Evolutionary conservation across 2,113 vertebrate species (phyloP).

Genomic region (Percina caprodes): DNA sequence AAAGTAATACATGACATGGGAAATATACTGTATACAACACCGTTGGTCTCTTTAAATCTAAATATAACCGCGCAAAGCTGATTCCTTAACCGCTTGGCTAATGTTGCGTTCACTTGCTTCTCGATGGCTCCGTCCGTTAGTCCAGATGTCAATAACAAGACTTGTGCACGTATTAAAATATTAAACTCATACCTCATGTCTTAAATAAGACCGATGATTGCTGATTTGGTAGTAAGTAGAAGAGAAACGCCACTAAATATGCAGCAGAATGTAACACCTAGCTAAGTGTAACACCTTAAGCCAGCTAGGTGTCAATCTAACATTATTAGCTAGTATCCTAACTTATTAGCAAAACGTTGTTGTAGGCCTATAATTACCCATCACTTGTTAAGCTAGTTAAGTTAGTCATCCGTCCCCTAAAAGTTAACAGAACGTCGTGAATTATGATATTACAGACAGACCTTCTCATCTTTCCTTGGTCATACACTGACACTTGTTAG

Average conservation of each 20-base stretch:
- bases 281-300: no score
- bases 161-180: background rate
- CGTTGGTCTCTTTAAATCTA: conserved; percentile 81
- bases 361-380: background rate
- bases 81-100: conserved; percentile 56
- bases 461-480: background rate
- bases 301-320: background rate
- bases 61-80: conserved; percentile 79
- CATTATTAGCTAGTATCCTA: background rate
- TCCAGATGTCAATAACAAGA: accelerated
- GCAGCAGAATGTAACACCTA: no score
- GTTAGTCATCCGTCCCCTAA: background rate
- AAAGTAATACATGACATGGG: background rate
- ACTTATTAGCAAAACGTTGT: background rate
- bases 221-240: background rate
- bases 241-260: background rate
- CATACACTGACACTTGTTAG: background rate
- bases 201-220: background rate
- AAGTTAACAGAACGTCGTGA: background rate
- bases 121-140: background rate
- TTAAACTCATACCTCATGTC: background rate
- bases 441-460: background rate
- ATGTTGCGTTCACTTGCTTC: conserved; percentile 55
- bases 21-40: conserved; percentile 1
- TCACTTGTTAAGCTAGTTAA: background rate